These are phyloP conservation scores for Pherbina coryleti DNA, from an alignment of 2,888 invertebrate species.

Conservation along the genomic window DNA sequence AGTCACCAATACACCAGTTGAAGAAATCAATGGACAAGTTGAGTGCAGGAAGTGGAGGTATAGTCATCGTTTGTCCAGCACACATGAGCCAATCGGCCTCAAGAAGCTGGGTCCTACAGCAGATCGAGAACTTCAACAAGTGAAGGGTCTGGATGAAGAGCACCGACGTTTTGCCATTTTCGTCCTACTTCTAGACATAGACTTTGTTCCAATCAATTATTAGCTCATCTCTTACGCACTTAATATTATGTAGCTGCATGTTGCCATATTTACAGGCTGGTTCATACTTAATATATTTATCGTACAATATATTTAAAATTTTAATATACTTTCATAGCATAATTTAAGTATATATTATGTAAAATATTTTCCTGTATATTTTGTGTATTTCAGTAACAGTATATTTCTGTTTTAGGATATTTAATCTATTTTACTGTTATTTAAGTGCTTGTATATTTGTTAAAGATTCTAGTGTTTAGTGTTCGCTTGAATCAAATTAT, in stretches of 20 bases:
- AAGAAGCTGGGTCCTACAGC: slow-evolving; percentile 69
- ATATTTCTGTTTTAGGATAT: neutral
- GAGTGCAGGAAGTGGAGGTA: slow-evolving; percentile 41
- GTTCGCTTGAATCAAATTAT: too few relatives aligned
- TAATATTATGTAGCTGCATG: neutral
- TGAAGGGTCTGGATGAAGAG: slow-evolving; percentile 46
- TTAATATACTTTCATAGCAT: neutral
- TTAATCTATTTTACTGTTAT: neutral
- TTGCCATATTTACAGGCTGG: slow-evolving; percentile 10
- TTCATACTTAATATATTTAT: neutral
- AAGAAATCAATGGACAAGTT: slow-evolving; percentile 40
- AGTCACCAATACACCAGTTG: slow-evolving; percentile 37
- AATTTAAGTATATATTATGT: neutral
- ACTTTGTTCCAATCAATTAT: neutral
- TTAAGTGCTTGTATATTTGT: slow-evolving; percentile 5
- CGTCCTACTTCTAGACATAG: neutral
- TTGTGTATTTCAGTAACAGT: neutral
- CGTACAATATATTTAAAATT: neutral
- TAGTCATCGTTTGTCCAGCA: slow-evolving; percentile 59
- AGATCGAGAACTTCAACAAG: slow-evolving; percentile 69
- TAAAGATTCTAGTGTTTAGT: too few relatives aligned
- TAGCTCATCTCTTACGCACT: neutral
- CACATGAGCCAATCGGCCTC: slow-evolving; percentile 61
- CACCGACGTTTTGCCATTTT: slow-evolving; percentile 18
- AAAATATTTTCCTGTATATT: slow-evolving; percentile 15